Base-by-base conservation (phyloP, 2,113 vertebrate genomes). In the Oryzias melastigma region DNA sequence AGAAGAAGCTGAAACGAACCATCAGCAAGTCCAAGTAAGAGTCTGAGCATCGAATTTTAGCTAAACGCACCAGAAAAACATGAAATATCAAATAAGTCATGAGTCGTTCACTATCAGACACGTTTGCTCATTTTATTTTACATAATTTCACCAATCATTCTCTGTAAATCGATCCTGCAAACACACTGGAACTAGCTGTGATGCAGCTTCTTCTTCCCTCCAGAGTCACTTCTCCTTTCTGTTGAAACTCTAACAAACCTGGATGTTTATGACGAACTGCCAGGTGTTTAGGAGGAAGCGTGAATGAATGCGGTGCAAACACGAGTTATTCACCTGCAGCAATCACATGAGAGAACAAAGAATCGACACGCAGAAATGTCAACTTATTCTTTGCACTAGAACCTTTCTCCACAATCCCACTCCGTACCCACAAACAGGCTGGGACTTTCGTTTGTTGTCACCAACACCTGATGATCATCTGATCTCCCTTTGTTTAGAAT, bases 21-120 rank as follows among this genome's bases (percentile, higher is more conserved):
- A 99, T 99, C 90, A 96, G 90, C 91, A 99, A 99, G 88, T 98
- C 96, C 14, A 98, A 96, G 97, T 99, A 89, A 60, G 94, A 84
- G n/a, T 2, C 12, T 10, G 19, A 4, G 0, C 1, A 0, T 29
- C 6, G 25, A n/a, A 5, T 46, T 29, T 2, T 15, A 8, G 42
- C 42, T 44, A 35, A 35, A 35, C 35, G 12, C 35, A 35, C 35
- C 8, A 35, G 35, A 12, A 35, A 35, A 35, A 35, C 35, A 3
- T 12, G 10, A 1, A 35, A 12, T 35, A 35, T 35, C 8, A 35
- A 35, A 35, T 2, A 12, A 35, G 35, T 35, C 35, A 35, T 13
- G 3, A 0, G 3, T 12, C 10, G 12, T 12, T 35, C 10, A 12
- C 3, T 35, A 10, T 35, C 35, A 35, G 29, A 35, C 29, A 10